phyloP scores from a whole-genome alignment of 2,113 vertebrate genomes.

The Egretta garzetta region DNA sequence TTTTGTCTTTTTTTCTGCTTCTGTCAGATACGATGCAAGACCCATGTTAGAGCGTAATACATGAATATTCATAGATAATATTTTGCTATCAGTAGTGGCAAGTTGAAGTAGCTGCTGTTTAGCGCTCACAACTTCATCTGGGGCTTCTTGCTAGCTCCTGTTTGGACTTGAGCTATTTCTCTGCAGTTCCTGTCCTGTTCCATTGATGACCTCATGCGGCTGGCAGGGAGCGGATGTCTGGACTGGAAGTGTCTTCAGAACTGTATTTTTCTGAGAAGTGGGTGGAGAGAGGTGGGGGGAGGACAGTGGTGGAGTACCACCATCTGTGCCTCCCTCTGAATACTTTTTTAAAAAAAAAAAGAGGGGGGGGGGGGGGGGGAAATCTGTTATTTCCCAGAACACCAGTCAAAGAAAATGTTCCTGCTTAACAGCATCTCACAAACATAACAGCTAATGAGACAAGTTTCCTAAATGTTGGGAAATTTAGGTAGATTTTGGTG shows the following conservation, averaged over 20 bases:
- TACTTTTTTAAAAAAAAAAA: slow-evolving; percentile 20
- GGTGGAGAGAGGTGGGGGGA: neutral
- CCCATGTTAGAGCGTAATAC: neutral
- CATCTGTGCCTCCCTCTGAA: slow-evolving; percentile 51
- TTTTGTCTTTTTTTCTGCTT: neutral
- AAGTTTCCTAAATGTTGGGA: neutral
- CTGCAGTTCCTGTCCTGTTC: neutral
- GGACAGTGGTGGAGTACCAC: neutral
- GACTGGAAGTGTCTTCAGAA: slow-evolving; percentile 46
- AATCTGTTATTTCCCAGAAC: neutral
- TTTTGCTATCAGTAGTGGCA: neutral
- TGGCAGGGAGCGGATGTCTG: slow-evolving; percentile 60
- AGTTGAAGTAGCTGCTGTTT: neutral
- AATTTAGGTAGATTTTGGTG: neutral
- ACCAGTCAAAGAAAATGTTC: neutral
- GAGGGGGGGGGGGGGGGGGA: too few species aligned
- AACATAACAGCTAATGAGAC: neutral
- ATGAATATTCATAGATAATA: neutral
- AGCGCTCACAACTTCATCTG: neutral
- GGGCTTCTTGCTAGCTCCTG: neutral
- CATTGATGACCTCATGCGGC: slow-evolving; percentile 55
- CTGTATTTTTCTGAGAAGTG: slow-evolving; percentile 41
- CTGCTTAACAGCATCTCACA: neutral
- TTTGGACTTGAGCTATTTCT: neutral
- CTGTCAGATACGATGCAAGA: neutral